A percentile compares a stretch with the other conserved stretches of the same genome.
These are phyloP conservation scores for Amphipoea oculea DNA, from an alignment of 2,888 invertebrate genomes.

Conservation along the genomic window DNA sequence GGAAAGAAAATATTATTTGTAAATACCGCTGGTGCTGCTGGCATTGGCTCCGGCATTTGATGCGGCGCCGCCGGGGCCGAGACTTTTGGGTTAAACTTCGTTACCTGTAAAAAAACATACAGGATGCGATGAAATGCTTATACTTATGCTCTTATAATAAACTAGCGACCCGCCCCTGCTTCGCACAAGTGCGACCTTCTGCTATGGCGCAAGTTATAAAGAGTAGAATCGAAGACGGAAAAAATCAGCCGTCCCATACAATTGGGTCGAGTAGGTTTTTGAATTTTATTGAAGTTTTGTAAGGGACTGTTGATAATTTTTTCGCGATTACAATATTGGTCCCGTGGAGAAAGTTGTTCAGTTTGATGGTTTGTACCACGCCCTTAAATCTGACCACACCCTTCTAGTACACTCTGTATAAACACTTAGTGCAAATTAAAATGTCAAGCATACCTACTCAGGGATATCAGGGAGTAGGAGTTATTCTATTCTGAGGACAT, in stretches of 20 bases:
- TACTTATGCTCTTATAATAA: neutral
- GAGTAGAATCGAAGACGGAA: no score
- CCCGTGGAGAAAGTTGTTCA: neutral
- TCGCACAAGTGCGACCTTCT: neutral
- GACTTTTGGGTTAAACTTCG: slow-evolving; percentile 14
- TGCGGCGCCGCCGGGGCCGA: neutral
- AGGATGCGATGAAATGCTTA: neutral
- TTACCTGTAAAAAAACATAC: slow-evolving; percentile 38
- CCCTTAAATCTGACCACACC: neutral
- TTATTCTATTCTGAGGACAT: neutral
- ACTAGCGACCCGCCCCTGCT: neutral
- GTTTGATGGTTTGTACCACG: neutral
- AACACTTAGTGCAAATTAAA: neutral
- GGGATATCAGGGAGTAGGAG: neutral
- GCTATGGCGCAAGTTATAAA: neutral
- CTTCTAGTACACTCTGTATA: neutral
- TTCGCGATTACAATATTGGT: neutral
- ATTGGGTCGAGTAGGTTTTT: no score
- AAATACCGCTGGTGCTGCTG: slow-evolving; percentile 36
- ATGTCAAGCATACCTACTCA: neutral
- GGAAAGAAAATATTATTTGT: neutral
- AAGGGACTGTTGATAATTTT: neutral
- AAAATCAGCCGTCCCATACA: no score
- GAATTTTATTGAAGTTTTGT: no score
- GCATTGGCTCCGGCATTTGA: slow-evolving; percentile 36